Percentiles rank a stretch among this genome's conserved stretches.
Conservation (phyloP, 2,797 vertebrate genomes). For the Anguilla marmorata region DNA sequence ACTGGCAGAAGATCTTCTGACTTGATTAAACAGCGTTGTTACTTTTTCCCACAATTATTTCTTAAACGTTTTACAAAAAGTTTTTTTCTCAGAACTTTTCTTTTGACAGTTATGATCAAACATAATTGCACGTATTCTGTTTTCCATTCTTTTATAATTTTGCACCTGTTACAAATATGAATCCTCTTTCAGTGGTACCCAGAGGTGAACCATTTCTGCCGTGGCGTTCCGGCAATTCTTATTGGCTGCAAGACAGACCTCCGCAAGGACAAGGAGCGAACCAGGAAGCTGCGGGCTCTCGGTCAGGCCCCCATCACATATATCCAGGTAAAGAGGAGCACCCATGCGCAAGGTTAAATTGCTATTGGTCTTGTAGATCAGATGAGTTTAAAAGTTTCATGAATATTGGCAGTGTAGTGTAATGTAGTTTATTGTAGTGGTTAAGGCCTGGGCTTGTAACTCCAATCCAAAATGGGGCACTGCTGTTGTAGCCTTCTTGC, state of each 20-base stretch:
- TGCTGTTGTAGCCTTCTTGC: neutral
- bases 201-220: slow-evolving; percentile 80
- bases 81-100: neutral
- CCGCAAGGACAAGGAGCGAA: slow-evolving; percentile 75
- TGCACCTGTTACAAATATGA: neutral
- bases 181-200: slow-evolving; percentile 71
- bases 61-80: neutral
- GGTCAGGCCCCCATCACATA: slow-evolving; percentile 77
- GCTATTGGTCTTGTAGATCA: neutral
- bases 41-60: neutral
- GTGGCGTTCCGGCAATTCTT: slow-evolving; percentile 69
- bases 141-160: neutral
- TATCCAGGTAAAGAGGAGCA: slow-evolving; percentile 63
- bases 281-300: slow-evolving; percentile 69
- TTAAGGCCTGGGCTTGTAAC: neutral
- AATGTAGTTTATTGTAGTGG: neutral
- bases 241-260: slow-evolving; percentile 83
- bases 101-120: neutral
- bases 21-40: neutral
- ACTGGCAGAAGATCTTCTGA: neutral
- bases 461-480: neutral
- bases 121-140: neutral
- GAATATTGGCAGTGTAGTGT: neutral
- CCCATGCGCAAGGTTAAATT: neutral
- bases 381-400: neutral